These are phyloP conservation scores for Scomber japonicus DNA, from an alignment of 2,113 vertebrate genomes.

Conservation along the genomic window DNA sequence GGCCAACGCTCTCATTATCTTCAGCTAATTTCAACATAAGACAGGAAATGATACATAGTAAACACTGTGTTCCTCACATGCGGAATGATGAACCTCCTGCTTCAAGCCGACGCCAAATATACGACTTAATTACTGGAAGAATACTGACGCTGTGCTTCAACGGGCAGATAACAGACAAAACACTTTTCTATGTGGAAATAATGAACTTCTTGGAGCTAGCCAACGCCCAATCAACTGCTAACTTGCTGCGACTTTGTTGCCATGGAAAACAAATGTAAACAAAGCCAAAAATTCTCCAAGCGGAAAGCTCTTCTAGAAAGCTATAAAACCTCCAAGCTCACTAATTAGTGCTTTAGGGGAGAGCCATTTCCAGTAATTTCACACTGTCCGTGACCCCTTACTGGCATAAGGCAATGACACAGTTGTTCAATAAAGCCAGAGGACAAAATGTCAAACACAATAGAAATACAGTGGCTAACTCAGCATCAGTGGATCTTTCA, in stretches of 20 bases:
- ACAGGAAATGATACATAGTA: no score
- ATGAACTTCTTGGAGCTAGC: slow-evolving; percentile 34
- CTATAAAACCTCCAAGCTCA: slow-evolving; percentile 73
- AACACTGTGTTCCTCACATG: no score
- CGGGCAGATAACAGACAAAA: slow-evolving; percentile 36
- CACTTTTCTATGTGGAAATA: slow-evolving; percentile 37
- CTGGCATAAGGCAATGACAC: slow-evolving; percentile 76
- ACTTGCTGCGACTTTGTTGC: slow-evolving; percentile 61
- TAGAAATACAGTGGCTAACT: slow-evolving; percentile 44
- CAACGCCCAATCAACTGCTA: slow-evolving; percentile 58
- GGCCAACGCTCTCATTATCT: background rate
- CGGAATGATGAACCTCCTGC: slow-evolving; percentile 13
- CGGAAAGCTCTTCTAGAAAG: slow-evolving; percentile 69
- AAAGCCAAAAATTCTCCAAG: slow-evolving; percentile 54
- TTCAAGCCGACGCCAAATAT: slow-evolving; percentile 28
- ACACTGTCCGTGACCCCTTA: slow-evolving; percentile 75
- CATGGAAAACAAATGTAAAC: slow-evolving; percentile 71
- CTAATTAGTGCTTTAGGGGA: slow-evolving; percentile 79
- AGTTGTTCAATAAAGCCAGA: slow-evolving; percentile 75
- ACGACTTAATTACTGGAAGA: slow-evolving; percentile 20
- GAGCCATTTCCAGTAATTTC: slow-evolving; percentile 81
- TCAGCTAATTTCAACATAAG: no score
- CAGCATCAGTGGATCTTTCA: slow-evolving; percentile 19
- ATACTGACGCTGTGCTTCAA: slow-evolving; percentile 28
- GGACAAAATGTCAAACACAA: slow-evolving; percentile 71